Evolutionary conservation across 2,113 vertebrate genomes (phyloP).

Genomic region (Rostratula benghalensis): DNA sequence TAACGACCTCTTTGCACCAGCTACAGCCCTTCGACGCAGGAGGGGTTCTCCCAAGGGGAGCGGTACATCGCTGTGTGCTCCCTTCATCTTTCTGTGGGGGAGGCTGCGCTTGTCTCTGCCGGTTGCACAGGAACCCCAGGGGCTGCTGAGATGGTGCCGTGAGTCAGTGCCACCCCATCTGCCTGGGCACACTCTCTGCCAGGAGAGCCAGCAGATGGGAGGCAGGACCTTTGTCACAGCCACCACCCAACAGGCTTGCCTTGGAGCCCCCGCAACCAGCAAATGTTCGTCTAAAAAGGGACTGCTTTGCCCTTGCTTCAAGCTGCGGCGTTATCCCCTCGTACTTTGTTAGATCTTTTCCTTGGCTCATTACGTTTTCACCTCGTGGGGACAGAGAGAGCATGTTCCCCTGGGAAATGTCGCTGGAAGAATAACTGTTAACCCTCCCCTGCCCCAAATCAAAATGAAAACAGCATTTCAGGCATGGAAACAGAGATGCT

Average conservation of each 20-base stretch:
- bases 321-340: not conserved
- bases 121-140: not conserved
- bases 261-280: not conserved
- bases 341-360: not conserved
- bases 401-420: not conserved
- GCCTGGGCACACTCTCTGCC: not conserved
- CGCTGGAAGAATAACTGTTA: not conserved
- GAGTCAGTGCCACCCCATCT: slow-evolving; percentile 20
- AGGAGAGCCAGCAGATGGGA: slow-evolving; percentile 28
- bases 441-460: not conserved
- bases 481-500: not conserved
- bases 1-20: not conserved
- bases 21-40: not conserved
- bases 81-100: not conserved
- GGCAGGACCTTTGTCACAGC: not conserved
- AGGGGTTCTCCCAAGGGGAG: slow-evolving; percentile 23
- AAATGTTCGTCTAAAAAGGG: not conserved
- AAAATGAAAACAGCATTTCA: not conserved
- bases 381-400: not conserved
- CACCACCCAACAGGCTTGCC: not conserved
- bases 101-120: not conserved
- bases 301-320: not conserved
- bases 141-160: not conserved
- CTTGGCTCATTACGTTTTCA: not conserved
- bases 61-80: not conserved